Evolutionary conservation across 2,797 vertebrate species (phyloP), one percentile per base, ranked within the genome.

Genomic region (Anguilla obscura): DNA sequence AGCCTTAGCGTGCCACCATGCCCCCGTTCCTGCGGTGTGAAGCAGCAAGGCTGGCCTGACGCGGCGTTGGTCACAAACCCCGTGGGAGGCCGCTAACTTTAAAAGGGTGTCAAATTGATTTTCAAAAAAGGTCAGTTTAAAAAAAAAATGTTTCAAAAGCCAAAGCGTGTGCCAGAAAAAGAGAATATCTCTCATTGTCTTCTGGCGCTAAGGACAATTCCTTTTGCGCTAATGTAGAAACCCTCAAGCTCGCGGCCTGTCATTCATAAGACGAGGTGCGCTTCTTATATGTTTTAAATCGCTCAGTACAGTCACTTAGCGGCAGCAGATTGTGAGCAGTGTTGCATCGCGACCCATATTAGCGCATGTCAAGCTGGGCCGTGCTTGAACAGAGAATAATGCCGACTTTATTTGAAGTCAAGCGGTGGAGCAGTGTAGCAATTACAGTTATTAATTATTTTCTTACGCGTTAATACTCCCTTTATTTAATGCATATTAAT

Each of bases 401-500:
- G 88, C 88, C 18, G 40, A n/a, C 18, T 74, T 74, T 54, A 52
- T 86, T 69, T 16, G 69, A 86, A 79, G 86, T 84, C 56, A 76
- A 89, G 90, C 89, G 63, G 33, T 85, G 92, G 86, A 33, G 90
- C 88, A 12, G 91, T 87, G 60, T 91, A 63, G 92, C 92, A 93
- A 93, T 95, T 92, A 94, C 90, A 91, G 88, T 90, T 93, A 93
- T 95, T 94, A 93, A 94, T 94, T 94, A 94, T 95, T 94, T 93
- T 89, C 48, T 45, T 91, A 95, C 89, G 93, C 94, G 93, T 95
- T 95, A 93, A 94, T 96, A 93, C 92, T 92, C 92, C 92, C 82
- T 94, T 94, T 92, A 93, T 94, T 94, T 93, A 94, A 95, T 92
- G 93, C 93, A 92, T 94, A 93, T 95, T 95, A 95, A 95, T 95